Evolutionary conservation across 2,888 invertebrate species (phyloP).

Genomic region (Stramonita haemastoma): DNA sequence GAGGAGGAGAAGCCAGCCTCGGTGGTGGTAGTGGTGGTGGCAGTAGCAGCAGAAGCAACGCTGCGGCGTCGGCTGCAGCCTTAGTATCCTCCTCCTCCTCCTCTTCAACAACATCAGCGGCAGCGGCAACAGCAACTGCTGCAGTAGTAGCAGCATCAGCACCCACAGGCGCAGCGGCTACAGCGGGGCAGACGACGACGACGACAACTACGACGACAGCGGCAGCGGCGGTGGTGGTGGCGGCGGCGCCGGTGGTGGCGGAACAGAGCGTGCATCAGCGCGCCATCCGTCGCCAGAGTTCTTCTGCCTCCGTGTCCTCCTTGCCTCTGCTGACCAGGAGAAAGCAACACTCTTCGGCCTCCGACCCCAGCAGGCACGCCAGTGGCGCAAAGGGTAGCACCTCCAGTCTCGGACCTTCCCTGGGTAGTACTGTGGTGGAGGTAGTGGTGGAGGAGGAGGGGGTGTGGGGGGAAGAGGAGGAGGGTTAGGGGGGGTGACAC

Average conservation of each 20-base stretch:
- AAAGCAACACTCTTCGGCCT: not conserved
- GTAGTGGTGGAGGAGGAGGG: not conserved
- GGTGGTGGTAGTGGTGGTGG: slow-evolving; percentile 35
- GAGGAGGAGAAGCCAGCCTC: slow-evolving; percentile 36
- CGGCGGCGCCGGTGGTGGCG: not conserved
- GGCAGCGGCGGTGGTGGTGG: not conserved
- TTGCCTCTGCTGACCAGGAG: slow-evolving; percentile 22
- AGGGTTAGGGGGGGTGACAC: slow-evolving; percentile 12
- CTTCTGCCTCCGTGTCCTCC: slow-evolving; percentile 29
- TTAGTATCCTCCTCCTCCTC: too few species aligned
- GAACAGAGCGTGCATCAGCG: slow-evolving; percentile 28
- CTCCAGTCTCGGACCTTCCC: not conserved
- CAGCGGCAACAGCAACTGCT: slow-evolving; percentile 27
- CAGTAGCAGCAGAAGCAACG: too few species aligned
- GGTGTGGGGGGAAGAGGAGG: slow-evolving; percentile 30
- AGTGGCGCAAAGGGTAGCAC: not conserved
- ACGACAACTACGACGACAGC: not conserved
- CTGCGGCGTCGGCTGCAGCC: too few species aligned
- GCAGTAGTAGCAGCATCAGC: not conserved
- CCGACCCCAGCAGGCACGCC: not conserved
- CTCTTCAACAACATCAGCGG: too few species aligned
- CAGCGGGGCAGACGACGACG: not conserved
- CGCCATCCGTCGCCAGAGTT: slow-evolving; percentile 31
- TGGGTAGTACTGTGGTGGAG: not conserved
- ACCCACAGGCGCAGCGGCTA: not conserved